A percentile compares a stretch with the other conserved stretches of the same genome.
Conservation (phyloP, 1,140 invertebrate genomes). For the Hylaeus volcanicus region DNA sequence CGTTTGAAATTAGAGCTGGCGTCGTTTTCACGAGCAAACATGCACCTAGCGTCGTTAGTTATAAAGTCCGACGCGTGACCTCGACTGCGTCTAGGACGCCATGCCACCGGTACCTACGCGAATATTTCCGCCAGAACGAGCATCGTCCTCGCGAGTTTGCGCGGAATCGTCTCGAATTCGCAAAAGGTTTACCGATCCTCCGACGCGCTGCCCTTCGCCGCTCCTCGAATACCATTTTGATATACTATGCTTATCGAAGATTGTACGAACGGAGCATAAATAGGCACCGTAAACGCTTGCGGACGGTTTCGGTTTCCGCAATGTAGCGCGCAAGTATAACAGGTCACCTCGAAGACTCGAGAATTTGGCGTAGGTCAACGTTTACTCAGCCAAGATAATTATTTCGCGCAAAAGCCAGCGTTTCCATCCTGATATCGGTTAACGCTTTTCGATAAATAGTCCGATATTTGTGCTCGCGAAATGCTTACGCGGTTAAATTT, state of each 20-base stretch:
- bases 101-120: slow-evolving; percentile 3
- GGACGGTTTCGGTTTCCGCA: no score
- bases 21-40: slow-evolving; percentile 23
- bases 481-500: not conserved
- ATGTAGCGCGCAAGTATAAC: no score
- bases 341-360: no score
- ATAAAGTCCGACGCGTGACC: slow-evolving; percentile 8
- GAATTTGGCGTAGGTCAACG: not conserved
- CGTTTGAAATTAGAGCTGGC: slow-evolving; percentile 23
- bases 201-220: no score
- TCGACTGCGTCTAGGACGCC: not conserved
- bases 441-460: slow-evolving; percentile 17
- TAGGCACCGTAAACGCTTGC: no score
- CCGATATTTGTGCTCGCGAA: not conserved
- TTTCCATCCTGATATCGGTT: not conserved
- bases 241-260: no score
- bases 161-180: not conserved
- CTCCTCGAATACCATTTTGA: no score
- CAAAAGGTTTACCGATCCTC: no score
- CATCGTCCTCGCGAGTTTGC: no score
- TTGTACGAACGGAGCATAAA: no score
- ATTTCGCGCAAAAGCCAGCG: not conserved
- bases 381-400: not conserved
- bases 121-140: slow-evolving; percentile 35
- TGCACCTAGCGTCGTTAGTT: slow-evolving; percentile 35